Percentiles rank a stretch among this genome's conserved stretches.
Evolutionary conservation across 2,797 vertebrate species (phyloP).

Genomic region (Kryptopterus vitreolus): DNA sequence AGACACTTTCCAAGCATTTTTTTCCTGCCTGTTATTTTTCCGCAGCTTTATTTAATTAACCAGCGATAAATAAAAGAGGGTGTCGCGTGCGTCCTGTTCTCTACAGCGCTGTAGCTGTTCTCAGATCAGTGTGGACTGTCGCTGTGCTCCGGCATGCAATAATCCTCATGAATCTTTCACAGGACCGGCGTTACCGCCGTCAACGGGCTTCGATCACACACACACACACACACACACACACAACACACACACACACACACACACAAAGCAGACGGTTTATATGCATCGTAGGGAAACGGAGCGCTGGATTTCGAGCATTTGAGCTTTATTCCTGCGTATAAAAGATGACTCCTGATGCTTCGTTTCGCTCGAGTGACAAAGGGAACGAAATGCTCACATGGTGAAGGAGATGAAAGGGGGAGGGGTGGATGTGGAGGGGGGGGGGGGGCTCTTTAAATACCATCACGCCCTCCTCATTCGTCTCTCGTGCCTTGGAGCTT

Average conservation of each 20-base stretch:
- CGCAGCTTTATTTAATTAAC: background rate
- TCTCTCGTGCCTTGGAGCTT: background rate
- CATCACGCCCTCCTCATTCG: background rate
- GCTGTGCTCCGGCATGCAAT: background rate
- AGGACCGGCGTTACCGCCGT: background rate
- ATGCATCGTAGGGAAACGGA: too few species aligned
- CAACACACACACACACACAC: too few species aligned
- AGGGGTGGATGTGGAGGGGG: background rate
- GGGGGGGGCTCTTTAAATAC: background rate
- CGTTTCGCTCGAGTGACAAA: background rate
- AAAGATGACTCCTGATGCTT: background rate
- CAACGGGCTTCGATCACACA: background rate
- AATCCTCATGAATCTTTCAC: constrained; percentile 10
- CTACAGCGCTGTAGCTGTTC: background rate
- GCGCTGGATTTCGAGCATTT: background rate
- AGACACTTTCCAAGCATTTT: too few species aligned
- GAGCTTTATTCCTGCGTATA: background rate
- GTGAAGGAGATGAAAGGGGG: background rate
- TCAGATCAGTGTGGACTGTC: constrained; percentile 1
- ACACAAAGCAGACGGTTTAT: constrained; percentile 5
- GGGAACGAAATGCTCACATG: background rate
- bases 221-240: too few species aligned
- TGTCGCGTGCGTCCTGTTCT: background rate
- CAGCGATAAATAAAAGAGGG: background rate
- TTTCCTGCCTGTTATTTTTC: too few species aligned